phyloP scores from a whole-genome alignment of 2,797 vertebrate species.

The Etheostoma perlongum region DNA sequence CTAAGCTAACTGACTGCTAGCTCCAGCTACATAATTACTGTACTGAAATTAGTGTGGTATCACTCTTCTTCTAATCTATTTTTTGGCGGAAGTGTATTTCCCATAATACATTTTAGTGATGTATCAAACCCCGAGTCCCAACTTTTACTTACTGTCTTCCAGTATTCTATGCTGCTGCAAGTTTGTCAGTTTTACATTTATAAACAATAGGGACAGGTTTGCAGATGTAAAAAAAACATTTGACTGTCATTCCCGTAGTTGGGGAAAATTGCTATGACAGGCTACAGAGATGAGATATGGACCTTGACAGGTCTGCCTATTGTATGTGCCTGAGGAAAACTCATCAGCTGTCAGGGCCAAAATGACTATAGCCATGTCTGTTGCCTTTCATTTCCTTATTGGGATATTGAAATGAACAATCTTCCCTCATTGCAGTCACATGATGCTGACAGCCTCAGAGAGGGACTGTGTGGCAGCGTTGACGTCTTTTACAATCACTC shows the following conservation, averaged over 20 bases:
- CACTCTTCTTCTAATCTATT: neutral
- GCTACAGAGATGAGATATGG: conserved; percentile 56
- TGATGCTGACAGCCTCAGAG: conserved; percentile 6
- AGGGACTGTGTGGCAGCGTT: conserved; percentile 37
- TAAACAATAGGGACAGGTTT: conserved; percentile 30
- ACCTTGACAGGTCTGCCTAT: conserved; percentile 65
- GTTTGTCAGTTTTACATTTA: conserved; percentile 21
- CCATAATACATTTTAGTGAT: neutral
- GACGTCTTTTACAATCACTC: conserved; percentile 23
- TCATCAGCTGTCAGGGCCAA: conserved; percentile 62
- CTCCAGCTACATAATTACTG: neutral
- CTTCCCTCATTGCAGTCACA: conserved; percentile 27
- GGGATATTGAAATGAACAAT: conserved; percentile 64
- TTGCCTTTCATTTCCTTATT: conserved; percentile 55
- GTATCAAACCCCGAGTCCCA: neutral
- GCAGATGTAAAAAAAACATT: conserved; percentile 29
- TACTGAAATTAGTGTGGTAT: neutral
- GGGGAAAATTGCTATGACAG: conserved; percentile 50
- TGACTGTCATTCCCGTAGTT: conserved; percentile 23
- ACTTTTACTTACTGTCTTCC: neutral
- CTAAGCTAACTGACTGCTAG: neutral
- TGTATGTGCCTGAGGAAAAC: conserved; percentile 62
- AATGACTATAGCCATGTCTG: conserved; percentile 56
- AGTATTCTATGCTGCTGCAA: neutral
- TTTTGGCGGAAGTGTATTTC: neutral